These are phyloP conservation scores for Stramonita haemastoma DNA, from an alignment of 2,888 invertebrate genomes.

Conservation along the genomic window DNA sequence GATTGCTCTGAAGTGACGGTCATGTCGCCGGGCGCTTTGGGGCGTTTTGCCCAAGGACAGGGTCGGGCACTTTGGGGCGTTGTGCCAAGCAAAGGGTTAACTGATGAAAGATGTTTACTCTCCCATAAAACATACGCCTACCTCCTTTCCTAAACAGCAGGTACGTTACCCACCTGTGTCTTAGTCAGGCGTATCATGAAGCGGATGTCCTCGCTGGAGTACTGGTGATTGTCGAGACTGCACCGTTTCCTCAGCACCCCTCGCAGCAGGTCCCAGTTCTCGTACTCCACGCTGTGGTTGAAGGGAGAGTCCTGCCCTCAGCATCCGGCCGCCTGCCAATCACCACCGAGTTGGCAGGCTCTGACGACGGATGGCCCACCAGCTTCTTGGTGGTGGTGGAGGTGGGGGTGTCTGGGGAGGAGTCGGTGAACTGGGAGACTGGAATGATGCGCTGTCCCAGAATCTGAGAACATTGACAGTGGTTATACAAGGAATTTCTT, in stretches of 20 bases:
- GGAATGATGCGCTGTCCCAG: conserved; percentile 44
- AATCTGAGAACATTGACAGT: not conserved
- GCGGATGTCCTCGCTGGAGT: conserved; percentile 38
- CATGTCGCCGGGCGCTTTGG: too few species aligned
- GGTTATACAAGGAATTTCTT: too few species aligned
- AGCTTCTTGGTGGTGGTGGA: not conserved
- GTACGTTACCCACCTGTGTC: conserved; percentile 23
- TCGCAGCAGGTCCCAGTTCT: conserved; percentile 37
- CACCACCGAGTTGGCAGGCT: not conserved
- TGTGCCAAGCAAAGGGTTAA: too few species aligned
- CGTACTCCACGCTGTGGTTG: conserved; percentile 28
- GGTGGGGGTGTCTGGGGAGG: conserved; percentile 26
- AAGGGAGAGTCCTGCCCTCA: conserved; percentile 29
- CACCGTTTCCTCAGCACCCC: not conserved
- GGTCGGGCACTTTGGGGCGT: too few species aligned
- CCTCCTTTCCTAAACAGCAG: too few species aligned
- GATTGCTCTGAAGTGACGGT: too few species aligned
- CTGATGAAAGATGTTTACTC: too few species aligned
- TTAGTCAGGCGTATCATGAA: conserved; percentile 36
- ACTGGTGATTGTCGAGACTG: conserved; percentile 11
- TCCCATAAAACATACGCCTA: too few species aligned
- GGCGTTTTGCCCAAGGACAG: too few species aligned
- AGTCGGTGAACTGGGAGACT: conserved; percentile 44
- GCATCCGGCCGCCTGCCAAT: conserved; percentile 18
- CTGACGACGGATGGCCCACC: not conserved